These are phyloP conservation scores for Clunio marinus DNA, from an alignment of 2,888 invertebrate species.

Conservation along the genomic window DNA sequence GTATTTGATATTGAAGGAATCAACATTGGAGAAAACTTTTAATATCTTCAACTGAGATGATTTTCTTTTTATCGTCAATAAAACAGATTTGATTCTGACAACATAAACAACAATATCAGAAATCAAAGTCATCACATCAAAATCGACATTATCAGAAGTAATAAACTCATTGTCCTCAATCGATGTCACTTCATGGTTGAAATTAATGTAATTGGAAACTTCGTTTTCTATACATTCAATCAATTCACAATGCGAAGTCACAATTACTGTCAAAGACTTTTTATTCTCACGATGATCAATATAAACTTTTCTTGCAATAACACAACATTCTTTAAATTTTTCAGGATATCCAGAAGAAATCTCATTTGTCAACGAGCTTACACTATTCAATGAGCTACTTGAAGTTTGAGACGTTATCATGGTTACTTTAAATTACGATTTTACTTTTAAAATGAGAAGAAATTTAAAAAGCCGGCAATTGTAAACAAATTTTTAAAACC, in stretches of 20 bases:
- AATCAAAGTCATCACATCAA: neutral
- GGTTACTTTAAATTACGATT: too few relatives aligned
- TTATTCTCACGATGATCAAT: neutral
- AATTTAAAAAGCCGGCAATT: too few relatives aligned
- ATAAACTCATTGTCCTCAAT: too few relatives aligned
- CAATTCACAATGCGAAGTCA: neutral
- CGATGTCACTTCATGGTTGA: neutral
- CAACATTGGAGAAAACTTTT: neutral
- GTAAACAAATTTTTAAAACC: too few relatives aligned
- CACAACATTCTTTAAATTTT: neutral
- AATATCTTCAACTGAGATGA: neutral
- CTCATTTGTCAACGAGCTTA: neutral
- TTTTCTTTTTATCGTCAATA: neutral
- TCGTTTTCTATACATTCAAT: neutral
- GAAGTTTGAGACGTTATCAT: too few relatives aligned
- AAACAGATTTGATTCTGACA: neutral
- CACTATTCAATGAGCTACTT: neutral
- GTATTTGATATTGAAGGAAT: too few relatives aligned
- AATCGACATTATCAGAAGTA: neutral
- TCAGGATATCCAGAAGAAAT: too few relatives aligned
- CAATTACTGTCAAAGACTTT: neutral
- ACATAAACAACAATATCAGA: neutral
- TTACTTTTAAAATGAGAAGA: too few relatives aligned
- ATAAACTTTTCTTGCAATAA: neutral
- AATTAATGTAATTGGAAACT: neutral